Base-by-base conservation (phyloP, 2,113 vertebrate species). In the Gobius niger region DNA sequence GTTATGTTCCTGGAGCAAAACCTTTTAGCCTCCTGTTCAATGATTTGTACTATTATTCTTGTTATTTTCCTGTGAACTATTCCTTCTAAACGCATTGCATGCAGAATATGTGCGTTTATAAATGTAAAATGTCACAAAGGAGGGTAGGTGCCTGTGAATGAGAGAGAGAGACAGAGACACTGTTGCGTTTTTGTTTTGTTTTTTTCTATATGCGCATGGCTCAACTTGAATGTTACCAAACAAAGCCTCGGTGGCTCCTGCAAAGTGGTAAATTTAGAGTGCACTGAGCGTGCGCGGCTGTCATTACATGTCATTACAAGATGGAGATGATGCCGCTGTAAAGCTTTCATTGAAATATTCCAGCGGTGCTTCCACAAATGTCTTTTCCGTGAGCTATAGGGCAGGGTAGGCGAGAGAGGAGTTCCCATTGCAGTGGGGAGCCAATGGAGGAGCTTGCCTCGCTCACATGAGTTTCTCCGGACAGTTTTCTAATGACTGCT, bases 401-500 rank as follows among this genome's bases (percentile, higher is more conserved):
- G 78, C 76, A 79, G 44, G 73, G 86, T 65, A 72, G 82, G 78
- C 77, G 73, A 75, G 85, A 92, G 86, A 91, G 89, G 91, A 91
- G 90, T 91, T 88, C 73, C 90, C 87, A 86, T 82, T 82, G 90
- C 88, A 91, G 89, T 90, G 88, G 92, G 87, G 93, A 93, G 89
- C 93, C 95, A 94, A 95, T 94, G 90, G 82, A 92, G 89, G 85
- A 84, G 84, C 88, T 84, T 63, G 79, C 69, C 82, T 83, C 73
- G 84, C 88, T 88, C 91, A 91, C 91, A 90, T 86, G 90, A 89
- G 89, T 89, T 90, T 82, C 84, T 88, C 85, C 85, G 92, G 90
- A 92, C 91, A 91, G 94, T 94, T 95, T 92, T 60, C 92, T 94
- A 95, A 95, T 94, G 93, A 92, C 94, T 94, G 95, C 96, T 97